A percentile compares a stretch with the other conserved stretches of the same genome.
Conservation (phyloP, 2,113 vertebrate genomes). For the Colius striatus region DNA sequence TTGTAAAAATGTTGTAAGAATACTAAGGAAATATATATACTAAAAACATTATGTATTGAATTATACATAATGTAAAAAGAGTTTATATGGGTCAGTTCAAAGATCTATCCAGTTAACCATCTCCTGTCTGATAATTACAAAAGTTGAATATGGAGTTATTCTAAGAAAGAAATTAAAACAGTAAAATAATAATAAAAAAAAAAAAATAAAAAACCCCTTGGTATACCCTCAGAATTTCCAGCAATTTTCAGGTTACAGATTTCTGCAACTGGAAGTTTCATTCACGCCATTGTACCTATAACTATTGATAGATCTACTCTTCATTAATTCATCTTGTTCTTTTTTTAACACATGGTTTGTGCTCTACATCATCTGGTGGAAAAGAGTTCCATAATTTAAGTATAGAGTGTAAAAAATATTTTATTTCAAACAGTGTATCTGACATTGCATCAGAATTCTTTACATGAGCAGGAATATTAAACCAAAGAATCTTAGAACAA, state of each 20-base stretch:
- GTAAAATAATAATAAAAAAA: too few relatives aligned
- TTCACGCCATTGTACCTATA: neutral
- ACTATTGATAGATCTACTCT: neutral
- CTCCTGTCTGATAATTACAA: neutral
- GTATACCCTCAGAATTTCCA: neutral
- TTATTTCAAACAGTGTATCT: neutral
- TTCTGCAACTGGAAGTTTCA: neutral
- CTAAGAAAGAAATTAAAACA: neutral
- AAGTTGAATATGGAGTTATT: neutral
- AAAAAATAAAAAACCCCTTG: too few relatives aligned
- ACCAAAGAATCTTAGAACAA: neutral
- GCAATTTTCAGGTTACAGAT: neutral
- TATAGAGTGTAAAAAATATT: neutral
- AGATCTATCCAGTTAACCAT: neutral
- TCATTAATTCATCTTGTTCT: neutral
- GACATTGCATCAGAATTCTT: neutral
- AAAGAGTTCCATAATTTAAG: neutral
- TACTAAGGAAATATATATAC: neutral
- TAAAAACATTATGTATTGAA: neutral
- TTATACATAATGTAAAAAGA: neutral
- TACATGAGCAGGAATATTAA: neutral
- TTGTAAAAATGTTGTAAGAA: neutral
- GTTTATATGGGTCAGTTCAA: neutral
- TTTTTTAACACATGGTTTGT: neutral
- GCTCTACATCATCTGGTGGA: fast-evolving